Evolutionary conservation across 2,888 invertebrate species (phyloP).

Genomic region (Patella depressa): DNA sequence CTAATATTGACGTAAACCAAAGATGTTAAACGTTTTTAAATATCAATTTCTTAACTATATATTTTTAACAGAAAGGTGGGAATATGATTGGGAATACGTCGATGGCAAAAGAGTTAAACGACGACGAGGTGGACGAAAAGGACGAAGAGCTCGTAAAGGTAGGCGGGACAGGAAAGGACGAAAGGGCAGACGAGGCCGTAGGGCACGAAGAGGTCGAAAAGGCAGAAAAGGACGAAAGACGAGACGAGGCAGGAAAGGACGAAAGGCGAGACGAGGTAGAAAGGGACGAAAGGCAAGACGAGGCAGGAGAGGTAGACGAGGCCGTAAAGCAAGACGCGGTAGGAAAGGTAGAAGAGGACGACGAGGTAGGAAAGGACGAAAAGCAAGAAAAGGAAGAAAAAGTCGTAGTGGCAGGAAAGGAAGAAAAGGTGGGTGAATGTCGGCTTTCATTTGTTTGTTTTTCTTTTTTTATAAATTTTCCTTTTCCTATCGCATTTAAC

Average conservation of each 20-base stretch:
- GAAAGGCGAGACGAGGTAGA: background rate
- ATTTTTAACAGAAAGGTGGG: background rate
- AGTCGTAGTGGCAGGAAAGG: background rate
- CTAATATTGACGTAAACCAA: too few species aligned
- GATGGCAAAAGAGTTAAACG: background rate
- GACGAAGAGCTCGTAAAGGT: background rate
- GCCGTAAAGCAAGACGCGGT: too few species aligned
- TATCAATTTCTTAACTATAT: too few species aligned
- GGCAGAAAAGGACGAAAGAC: background rate
- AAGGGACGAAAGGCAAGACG: too few species aligned
- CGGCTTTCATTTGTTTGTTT: too few species aligned
- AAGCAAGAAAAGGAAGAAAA: background rate
- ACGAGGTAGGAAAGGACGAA: background rate
- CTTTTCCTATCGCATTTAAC: too few species aligned
- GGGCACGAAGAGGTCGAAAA: background rate
- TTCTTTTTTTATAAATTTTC: too few species aligned
- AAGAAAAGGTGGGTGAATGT: background rate
- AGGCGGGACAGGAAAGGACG: background rate
- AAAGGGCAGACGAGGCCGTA: background rate
- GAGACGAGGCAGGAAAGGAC: background rate
- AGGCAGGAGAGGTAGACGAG: too few species aligned
- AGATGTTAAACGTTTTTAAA: too few species aligned
- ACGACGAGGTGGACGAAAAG: background rate
- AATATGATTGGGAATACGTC: conserved; percentile 5
- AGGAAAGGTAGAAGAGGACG: background rate